A percentile compares a stretch with the other conserved stretches of the same genome.
Evolutionary conservation across 2,113 vertebrate species (phyloP).

Genomic region (Hemichromis elongatus): DNA sequence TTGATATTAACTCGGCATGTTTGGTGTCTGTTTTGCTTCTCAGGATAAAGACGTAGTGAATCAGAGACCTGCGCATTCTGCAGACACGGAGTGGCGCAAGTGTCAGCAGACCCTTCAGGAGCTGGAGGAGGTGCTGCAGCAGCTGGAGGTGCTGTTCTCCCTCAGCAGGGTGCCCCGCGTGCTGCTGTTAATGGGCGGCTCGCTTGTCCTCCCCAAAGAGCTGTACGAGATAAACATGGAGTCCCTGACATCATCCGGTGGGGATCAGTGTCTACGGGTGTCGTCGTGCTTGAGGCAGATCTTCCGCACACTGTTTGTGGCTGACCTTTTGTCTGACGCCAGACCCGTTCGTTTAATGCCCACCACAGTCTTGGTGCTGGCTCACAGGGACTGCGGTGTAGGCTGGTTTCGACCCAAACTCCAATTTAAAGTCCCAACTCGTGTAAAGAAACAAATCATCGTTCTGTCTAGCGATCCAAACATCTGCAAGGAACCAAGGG

Average conservation of each 20-base stretch:
- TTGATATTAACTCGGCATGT: neutral
- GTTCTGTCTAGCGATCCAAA: conserved; percentile 73
- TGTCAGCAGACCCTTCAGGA: conserved; percentile 81
- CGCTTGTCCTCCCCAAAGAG: conserved; percentile 82
- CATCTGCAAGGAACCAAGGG: neutral
- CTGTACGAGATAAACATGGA: conserved; percentile 93
- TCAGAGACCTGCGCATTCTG: conserved; percentile 50
- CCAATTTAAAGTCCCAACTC: conserved; percentile 82
- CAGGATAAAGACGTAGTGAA: conserved; percentile 71
- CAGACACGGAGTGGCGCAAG: conserved; percentile 68
- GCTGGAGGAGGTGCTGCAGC: conserved; percentile 81
- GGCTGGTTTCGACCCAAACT: conserved; percentile 92
- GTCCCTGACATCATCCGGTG: conserved; percentile 63
- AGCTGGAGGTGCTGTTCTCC: conserved; percentile 84
- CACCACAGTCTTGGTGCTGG: conserved; percentile 81
- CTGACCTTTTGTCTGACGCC: conserved; percentile 86
- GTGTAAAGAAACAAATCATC: conserved; percentile 81
- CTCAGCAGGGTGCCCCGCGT: conserved; percentile 85
- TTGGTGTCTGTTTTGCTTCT: neutral
- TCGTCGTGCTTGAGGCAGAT: conserved; percentile 83
- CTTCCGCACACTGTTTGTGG: conserved; percentile 88
- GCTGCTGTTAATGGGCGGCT: conserved; percentile 89
- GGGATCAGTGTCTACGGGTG: conserved; percentile 74
- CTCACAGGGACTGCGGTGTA: conserved; percentile 86
- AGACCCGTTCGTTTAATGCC: conserved; percentile 76